Percentiles rank a stretch among this genome's conserved stretches.
These are phyloP conservation scores for Vidua chalybeata DNA, from an alignment of 2,113 vertebrate genomes.

Conservation along the genomic window DNA sequence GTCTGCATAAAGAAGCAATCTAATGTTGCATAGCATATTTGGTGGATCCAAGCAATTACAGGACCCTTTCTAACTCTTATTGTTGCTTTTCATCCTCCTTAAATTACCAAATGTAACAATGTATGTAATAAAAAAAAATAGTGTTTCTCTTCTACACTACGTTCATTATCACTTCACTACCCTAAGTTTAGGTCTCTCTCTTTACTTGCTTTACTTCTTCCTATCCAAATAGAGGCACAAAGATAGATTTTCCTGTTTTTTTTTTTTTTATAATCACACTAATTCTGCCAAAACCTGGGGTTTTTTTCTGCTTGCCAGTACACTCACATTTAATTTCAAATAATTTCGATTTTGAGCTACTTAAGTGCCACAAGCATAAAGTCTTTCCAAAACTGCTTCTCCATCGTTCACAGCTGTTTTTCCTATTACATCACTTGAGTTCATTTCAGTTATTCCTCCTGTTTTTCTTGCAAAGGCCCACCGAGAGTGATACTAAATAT, in stretches of 20 bases:
- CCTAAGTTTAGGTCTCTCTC: neutral
- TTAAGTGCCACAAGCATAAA: neutral
- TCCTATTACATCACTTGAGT: neutral
- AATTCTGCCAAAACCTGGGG: neutral
- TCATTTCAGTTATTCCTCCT: too few species aligned
- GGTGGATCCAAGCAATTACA: neutral
- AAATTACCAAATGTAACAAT: neutral
- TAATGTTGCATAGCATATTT: neutral
- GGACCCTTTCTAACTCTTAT: neutral
- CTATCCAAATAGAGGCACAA: neutral
- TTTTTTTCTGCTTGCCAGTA: neutral
- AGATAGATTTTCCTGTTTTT: neutral
- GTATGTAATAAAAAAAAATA: neutral
- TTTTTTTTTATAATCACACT: neutral
- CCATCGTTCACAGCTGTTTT: neutral
- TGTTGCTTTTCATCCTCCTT: neutral
- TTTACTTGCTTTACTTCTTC: neutral
- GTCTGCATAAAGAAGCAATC: neutral
- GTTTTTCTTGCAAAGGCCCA: neutral
- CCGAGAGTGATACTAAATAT: rapidly evolving
- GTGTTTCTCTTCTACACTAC: neutral
- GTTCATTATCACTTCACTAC: neutral
- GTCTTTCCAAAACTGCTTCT: neutral
- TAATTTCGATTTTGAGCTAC: neutral
- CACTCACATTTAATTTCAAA: neutral